These are phyloP conservation scores for Vollenhovia emeryi DNA, from an alignment of 1,140 invertebrate genomes.

Conservation along the genomic window DNA sequence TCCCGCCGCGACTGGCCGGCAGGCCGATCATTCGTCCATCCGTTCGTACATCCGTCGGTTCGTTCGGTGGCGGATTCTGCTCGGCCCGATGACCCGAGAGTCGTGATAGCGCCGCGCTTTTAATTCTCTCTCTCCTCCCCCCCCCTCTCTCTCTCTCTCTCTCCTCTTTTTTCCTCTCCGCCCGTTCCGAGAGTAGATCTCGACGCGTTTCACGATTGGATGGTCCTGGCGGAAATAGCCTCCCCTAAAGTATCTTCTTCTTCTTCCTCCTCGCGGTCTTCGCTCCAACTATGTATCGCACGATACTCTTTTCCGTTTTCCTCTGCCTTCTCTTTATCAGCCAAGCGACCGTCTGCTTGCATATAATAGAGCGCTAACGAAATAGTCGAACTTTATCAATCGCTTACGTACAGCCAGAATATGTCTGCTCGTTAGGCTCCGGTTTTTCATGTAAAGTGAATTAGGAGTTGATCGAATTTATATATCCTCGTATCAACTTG, in stretches of 20 bases:
- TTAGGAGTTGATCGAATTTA: not conserved
- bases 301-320: constrained; percentile 33
- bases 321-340: constrained; percentile 31
- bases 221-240: constrained; percentile 53
- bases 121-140: not conserved
- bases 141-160: not conserved
- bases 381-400: not conserved
- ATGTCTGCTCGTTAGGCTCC: not conserved
- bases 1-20: constrained; percentile 2
- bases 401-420: not conserved
- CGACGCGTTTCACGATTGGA: constrained; percentile 59
- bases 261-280: not conserved
- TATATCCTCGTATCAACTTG: not conserved
- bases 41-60: not conserved
- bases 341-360: not conserved
- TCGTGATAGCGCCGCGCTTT: constrained; percentile 18
- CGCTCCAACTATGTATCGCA: constrained; percentile 19
- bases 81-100: constrained; percentile 50
- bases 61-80: constrained; percentile 29
- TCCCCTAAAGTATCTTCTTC: constrained; percentile 21
- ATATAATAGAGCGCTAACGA: not conserved
- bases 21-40: not conserved
- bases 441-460: not conserved
- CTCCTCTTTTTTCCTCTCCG: constrained; percentile 1
- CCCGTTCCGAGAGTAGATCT: constrained; percentile 36